These are phyloP conservation scores for Heliconius sara DNA, from an alignment of 2,888 invertebrate genomes.

Conservation along the genomic window DNA sequence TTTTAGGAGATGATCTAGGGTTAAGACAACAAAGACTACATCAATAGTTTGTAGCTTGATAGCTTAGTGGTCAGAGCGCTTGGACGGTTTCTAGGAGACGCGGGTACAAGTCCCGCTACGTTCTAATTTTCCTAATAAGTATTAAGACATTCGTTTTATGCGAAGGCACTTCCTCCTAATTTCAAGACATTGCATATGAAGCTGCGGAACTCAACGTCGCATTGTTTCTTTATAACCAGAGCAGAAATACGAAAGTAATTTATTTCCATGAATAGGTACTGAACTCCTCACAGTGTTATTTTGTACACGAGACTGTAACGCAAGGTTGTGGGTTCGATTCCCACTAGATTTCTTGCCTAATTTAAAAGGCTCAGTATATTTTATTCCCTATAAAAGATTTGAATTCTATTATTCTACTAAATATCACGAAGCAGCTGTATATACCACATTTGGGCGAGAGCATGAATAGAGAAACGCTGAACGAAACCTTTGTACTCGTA, in stretches of 20 bases:
- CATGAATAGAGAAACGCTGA: conserved; percentile 49
- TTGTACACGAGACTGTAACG: no score
- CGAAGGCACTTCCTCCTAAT: neutral
- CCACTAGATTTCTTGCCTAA: neutral
- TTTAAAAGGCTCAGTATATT: neutral
- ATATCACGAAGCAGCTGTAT: neutral
- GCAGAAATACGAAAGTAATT: neutral
- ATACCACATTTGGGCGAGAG: conserved; percentile 28
- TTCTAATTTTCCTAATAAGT: no score
- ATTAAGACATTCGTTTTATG: no score
- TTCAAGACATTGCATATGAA: neutral
- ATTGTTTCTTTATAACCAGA: neutral
- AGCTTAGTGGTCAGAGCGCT: no score
- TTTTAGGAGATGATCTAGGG: neutral
- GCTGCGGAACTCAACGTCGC: neutral
- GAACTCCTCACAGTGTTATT: no score
- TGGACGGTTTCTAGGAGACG: no score
- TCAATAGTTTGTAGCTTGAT: no score
- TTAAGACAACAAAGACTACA: neutral
- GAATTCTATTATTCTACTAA: neutral
- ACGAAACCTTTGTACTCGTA: conserved; percentile 61
- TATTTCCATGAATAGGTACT: neutral
- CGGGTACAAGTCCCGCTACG: no score
- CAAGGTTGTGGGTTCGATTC: no score
- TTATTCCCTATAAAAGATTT: neutral